Conservation (phyloP, 2,113 vertebrate species). For the Corythornis madagascariensis region DNA sequence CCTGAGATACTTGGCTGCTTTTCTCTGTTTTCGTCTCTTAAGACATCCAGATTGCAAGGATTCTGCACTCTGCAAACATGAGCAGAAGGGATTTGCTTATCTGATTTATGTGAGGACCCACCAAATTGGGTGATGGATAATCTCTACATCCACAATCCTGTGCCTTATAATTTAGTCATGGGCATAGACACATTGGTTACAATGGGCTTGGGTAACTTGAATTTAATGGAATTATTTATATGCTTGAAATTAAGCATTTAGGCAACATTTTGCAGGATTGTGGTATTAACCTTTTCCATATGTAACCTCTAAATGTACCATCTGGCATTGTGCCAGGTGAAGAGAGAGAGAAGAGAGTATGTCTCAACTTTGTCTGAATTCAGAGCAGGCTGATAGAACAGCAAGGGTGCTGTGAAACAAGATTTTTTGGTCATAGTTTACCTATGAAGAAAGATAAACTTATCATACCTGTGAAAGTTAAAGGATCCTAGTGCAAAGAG, state of each 20-base stretch:
- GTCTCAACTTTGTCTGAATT: not conserved
- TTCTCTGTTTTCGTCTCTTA: not conserved
- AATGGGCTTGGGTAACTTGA: not conserved
- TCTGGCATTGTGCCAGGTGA: not conserved
- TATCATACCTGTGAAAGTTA: not conserved
- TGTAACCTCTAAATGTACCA: not conserved
- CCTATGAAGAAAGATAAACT: not conserved
- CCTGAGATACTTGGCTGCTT: not conserved
- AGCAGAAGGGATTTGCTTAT: constrained; percentile 48
- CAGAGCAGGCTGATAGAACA: not conserved
- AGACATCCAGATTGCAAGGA: not conserved
- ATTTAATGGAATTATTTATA: constrained; percentile 34
- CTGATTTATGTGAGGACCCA: constrained; percentile 36
- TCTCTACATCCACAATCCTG: not conserved
- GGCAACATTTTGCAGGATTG: constrained; percentile 10
- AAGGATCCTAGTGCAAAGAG: not conserved
- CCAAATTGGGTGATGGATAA: constrained; percentile 39
- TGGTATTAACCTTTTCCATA: constrained; percentile 17
- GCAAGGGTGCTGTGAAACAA: not conserved
- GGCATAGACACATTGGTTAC: not conserved
- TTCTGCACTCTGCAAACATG: not conserved
- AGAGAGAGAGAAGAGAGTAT: not conserved
- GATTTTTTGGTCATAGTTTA: not conserved
- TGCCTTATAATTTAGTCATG: constrained; percentile 37
- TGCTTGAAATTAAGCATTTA: not conserved